Evolutionary conservation across 2,113 vertebrate genomes (phyloP).

Genomic region (Chroicocephalus ridibundus): DNA sequence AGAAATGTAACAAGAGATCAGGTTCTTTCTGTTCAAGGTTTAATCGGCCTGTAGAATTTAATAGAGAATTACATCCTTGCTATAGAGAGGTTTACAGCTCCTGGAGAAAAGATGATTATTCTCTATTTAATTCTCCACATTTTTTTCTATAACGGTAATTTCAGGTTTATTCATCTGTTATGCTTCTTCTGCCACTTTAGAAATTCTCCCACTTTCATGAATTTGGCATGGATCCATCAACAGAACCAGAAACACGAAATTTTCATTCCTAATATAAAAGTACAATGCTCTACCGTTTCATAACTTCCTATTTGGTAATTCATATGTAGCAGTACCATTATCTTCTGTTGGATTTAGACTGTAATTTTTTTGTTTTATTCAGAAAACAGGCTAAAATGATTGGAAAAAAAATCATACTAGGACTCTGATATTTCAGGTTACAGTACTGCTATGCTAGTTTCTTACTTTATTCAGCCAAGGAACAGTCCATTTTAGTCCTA

Average conservation of each 20-base stretch:
- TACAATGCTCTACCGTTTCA: neutral
- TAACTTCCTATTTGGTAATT: neutral
- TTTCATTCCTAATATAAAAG: neutral
- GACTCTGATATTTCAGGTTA: neutral
- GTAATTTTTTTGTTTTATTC: neutral
- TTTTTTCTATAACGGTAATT: slow-evolving; percentile 10
- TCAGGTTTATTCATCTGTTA: slow-evolving; percentile 24
- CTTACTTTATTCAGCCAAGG: neutral
- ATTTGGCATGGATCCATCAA: neutral
- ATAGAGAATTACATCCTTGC: neutral
- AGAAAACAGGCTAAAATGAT: neutral
- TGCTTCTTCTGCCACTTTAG: neutral
- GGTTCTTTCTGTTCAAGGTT: neutral
- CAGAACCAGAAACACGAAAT: neutral
- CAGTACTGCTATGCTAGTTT: neutral
- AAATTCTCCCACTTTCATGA: neutral
- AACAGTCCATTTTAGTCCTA: neutral
- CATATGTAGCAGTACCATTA: neutral
- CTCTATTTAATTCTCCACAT: slow-evolving; percentile 8
- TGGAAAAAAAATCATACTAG: neutral
- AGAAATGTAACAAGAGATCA: slow-evolving; percentile 37
- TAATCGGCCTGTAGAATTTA: slow-evolving; percentile 20
- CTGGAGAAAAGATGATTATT: slow-evolving; percentile 21
- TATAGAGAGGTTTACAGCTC: neutral
- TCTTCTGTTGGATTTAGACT: neutral